phyloP scores from a whole-genome alignment of 2,113 vertebrate species.

The Xyliphius kryptos region DNA sequence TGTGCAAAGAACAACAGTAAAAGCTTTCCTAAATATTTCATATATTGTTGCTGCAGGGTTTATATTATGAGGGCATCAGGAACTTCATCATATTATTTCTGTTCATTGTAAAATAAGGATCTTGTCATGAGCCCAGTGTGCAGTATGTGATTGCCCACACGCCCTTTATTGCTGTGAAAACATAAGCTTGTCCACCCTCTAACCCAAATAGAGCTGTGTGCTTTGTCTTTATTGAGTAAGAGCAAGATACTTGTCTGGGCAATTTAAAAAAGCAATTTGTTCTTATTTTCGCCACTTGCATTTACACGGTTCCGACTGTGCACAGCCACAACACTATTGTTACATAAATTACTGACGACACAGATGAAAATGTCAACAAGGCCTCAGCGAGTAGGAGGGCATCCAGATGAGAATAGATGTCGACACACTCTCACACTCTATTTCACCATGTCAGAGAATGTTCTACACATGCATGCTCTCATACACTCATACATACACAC shows the following conservation, averaged over 20 bases:
- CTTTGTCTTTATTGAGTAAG: constrained; percentile 47
- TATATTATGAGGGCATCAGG: constrained; percentile 26
- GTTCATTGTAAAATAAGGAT: constrained; percentile 20
- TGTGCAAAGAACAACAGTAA: background rate
- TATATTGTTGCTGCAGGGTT: no score
- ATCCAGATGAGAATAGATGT: constrained; percentile 44
- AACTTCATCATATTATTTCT: constrained; percentile 29
- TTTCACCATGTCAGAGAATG: constrained; percentile 27
- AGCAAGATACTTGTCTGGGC: constrained; percentile 42
- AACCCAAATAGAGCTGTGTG: constrained; percentile 18
- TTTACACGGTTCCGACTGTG: constrained; percentile 38
- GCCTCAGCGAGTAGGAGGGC: constrained; percentile 27
- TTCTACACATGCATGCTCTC: no score
- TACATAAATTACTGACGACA: constrained; percentile 42
- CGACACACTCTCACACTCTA: constrained; percentile 29
- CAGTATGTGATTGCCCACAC: background rate
- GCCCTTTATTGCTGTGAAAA: constrained; percentile 14
- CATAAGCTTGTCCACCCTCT: background rate
- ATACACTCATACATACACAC: background rate
- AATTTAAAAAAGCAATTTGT: constrained; percentile 51
- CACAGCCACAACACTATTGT: constrained; percentile 36
- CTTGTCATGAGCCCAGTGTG: constrained; percentile 13
- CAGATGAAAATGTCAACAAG: constrained; percentile 50
- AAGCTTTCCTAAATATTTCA: no score
- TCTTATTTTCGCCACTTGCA: constrained; percentile 40